A percentile compares a stretch with the other conserved stretches of the same genome.
Conservation (phyloP, 2,888 invertebrate genomes). For the Amphipoea lucens region DNA sequence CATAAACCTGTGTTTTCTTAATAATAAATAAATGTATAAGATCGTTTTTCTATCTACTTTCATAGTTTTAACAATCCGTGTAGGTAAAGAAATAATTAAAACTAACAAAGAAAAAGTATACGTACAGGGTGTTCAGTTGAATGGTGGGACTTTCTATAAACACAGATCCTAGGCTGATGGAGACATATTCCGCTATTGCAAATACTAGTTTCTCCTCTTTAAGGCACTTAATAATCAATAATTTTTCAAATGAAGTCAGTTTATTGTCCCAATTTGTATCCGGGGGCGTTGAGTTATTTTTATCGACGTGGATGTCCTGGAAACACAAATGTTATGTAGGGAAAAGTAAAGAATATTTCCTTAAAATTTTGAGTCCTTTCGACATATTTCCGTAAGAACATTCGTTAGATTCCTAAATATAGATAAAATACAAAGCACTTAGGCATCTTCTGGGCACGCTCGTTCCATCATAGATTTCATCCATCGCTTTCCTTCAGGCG, state of each 20-base stretch:
- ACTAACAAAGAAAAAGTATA: slow-evolving; percentile 51
- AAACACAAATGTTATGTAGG: slow-evolving; percentile 47
- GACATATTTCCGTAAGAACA: background rate
- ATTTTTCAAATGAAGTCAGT: slow-evolving; percentile 93
- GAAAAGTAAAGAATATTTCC: background rate
- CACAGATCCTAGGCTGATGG: slow-evolving; percentile 93
- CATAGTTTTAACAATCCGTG: background rate
- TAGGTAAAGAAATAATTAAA: background rate
- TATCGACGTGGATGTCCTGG: slow-evolving; percentile 91
- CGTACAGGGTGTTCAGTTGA: slow-evolving; percentile 92
- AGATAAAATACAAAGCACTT: background rate
- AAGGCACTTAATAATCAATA: slow-evolving; percentile 94
- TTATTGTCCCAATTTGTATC: slow-evolving; percentile 91
- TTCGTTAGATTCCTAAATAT: background rate
- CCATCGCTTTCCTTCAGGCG: too few species aligned
- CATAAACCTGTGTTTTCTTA: background rate
- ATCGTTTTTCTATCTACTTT: slow-evolving; percentile 19
- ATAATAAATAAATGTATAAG: slow-evolving; percentile 7
- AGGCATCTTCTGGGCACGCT: too few species aligned
- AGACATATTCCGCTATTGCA: slow-evolving; percentile 95
- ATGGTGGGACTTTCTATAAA: slow-evolving; percentile 96
- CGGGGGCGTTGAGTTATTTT: slow-evolving; percentile 74
- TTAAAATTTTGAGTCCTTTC: background rate
- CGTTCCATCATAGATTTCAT: too few species aligned
- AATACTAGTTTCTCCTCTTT: slow-evolving; percentile 95